phyloP scores from a whole-genome alignment of 2,888 invertebrate genomes.

The Idaea biselata region DNA sequence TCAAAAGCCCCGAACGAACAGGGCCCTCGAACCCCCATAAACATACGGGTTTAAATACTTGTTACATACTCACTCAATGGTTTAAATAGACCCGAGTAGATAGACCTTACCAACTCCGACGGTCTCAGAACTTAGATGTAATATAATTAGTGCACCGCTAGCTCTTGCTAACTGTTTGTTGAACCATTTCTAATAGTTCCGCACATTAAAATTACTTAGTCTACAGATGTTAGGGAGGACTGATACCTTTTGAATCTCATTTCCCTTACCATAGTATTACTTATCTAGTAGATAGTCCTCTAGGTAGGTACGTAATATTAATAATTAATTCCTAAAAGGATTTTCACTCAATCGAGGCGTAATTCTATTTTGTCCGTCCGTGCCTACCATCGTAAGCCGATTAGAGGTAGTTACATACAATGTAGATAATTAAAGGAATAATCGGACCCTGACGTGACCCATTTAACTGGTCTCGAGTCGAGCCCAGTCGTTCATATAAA shows the following conservation, averaged over 20 bases:
- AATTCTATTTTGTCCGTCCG: slow-evolving; percentile 17
- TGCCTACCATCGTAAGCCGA: slow-evolving; percentile 18
- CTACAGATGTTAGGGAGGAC: background rate
- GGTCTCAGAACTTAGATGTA: background rate
- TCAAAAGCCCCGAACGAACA: no score
- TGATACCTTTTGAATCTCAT: background rate
- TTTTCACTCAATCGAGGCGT: slow-evolving; percentile 19
- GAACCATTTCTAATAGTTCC: background rate
- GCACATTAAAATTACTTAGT: background rate
- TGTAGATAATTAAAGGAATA: background rate
- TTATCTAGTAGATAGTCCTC: no score
- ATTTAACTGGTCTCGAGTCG: background rate
- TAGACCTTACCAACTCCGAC: background rate
- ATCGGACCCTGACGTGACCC: background rate
- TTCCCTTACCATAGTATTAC: background rate
- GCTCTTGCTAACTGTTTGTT: background rate
- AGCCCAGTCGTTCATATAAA: background rate
- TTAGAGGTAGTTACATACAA: slow-evolving; percentile 12
- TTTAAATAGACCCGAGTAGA: no score
- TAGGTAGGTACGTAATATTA: background rate
- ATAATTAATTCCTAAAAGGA: slow-evolving; percentile 20
- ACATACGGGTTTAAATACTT: no score
- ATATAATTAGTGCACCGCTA: background rate
- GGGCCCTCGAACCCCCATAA: no score
- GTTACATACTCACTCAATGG: no score